Percentiles rank a stretch among this genome's conserved stretches.
Conservation (phyloP, 2,797 vertebrate genomes). For the Saguinus oedipus region DNA sequence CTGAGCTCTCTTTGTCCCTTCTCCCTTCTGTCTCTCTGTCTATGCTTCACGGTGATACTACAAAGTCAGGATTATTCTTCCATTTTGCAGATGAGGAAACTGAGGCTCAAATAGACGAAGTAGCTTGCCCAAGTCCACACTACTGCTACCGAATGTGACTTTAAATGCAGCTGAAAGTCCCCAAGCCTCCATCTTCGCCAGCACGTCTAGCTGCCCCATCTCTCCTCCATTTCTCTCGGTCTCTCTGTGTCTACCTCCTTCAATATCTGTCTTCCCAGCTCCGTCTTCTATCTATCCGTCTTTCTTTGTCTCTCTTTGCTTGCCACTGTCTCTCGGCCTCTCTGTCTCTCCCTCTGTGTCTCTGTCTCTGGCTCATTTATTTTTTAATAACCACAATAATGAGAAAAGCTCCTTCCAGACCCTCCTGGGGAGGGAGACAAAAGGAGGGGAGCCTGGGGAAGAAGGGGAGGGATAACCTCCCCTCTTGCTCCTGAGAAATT, state of each 20-base stretch:
- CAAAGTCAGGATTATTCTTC: background rate
- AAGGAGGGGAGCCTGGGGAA: conserved; percentile 76
- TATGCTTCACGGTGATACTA: background rate
- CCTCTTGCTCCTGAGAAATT: conserved; percentile 78
- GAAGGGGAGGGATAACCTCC: conserved; percentile 78
- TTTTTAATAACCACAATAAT: conserved; percentile 83
- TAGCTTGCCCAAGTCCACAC: background rate
- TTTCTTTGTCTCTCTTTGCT: conserved; percentile 67
- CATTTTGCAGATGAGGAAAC: background rate
- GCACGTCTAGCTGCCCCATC: background rate
- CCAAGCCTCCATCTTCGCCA: background rate
- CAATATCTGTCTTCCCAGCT: conserved; percentile 12
- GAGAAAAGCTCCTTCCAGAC: conserved; percentile 81
- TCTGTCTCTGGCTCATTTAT: conserved; percentile 78
- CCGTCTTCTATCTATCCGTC: conserved; percentile 51
- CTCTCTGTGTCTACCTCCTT: background rate
- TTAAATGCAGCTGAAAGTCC: background rate
- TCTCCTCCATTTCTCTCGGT: background rate
- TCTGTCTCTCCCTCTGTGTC: conserved; percentile 65
- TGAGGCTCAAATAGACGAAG: background rate
- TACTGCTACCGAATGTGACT: background rate
- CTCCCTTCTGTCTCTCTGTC: background rate
- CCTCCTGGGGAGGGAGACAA: conserved; percentile 82
- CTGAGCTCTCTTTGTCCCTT: background rate
- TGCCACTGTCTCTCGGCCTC: conserved; percentile 62